Evolutionary conservation across 2,797 vertebrate species (phyloP).

Genomic region (Micropoecilia bifurca): DNA sequence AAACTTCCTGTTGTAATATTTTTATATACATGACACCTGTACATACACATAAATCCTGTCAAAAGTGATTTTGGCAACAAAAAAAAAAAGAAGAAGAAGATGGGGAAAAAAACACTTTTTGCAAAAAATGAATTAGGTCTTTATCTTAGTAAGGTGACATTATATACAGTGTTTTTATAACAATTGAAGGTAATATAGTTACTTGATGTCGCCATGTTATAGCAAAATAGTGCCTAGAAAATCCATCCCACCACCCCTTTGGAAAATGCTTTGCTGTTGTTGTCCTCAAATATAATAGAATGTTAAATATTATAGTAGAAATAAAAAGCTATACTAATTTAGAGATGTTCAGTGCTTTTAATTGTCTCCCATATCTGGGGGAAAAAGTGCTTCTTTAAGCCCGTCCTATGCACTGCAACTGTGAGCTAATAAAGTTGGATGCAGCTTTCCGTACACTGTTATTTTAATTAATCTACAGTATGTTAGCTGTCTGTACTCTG

Average conservation of each 20-base stretch:
- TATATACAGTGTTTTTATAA: not conserved
- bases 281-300: not conserved
- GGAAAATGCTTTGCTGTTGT: not conserved
- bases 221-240: no score
- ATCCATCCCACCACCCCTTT: no score
- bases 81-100: no score
- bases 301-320: not conserved
- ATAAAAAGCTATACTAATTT: not conserved
- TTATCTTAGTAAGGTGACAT: no score
- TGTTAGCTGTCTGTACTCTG: conserved; percentile 19
- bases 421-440: conserved; percentile 3
- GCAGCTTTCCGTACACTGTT: conserved; percentile 5
- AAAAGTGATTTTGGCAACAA: no score
- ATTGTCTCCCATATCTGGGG: not conserved
- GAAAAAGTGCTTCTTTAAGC: not conserved
- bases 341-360: not conserved
- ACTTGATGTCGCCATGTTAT: no score
- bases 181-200: no score
- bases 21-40: not conserved
- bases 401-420: not conserved
- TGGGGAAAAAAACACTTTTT: not conserved
- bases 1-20: not conserved
- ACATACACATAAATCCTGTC: conserved; percentile 1
- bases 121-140: no score
- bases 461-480: conserved; percentile 27